Evolutionary conservation across 2,888 invertebrate genomes (phyloP), one percentile per base, ranked within the genome.

Genomic region (Drosophila ochracea): DNA sequence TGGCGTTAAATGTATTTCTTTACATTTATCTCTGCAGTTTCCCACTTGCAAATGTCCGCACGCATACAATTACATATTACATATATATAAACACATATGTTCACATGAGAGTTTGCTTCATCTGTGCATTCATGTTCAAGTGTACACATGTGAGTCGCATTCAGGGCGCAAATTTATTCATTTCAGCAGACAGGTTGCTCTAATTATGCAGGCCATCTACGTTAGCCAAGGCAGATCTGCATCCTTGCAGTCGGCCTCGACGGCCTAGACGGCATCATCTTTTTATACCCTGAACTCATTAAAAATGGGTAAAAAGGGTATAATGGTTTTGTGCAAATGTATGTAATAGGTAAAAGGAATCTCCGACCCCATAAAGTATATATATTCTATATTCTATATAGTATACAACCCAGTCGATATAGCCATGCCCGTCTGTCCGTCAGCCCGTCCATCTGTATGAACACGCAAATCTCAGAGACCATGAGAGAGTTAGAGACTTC

Each of bases 151-250:
- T 82, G 71, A 57, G 67, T 80, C 54, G 68, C 62, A 60, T 77
- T 74, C 89, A 69, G 50, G 67, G 50, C 65, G 68, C 68, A 85
- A 78, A 89, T 89, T 84, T 84, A 84, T 84, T 84, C 89, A 86
- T 84, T 84, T 73, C 63, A 53, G 65, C 78, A 89, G 90, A 89
- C 90, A 72, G 72, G 75, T 58, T 82, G 76, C 84, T 84, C 89
- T 84, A 89, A 84, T 84, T 84, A 89, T 84, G 87, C 87, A 80
- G 68, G 69, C 58, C 55, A 25, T 64, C 57, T 54, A 49, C 50
- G 52, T 31, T 33, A 28, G 55, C 47, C 47, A 59, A 21, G 41
- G 37, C 16, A 49, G 33, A 54, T n/a, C 25, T 55, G 62, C 49
- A 59, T 54, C 55, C 60, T 39, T 41, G 67, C 33, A 33, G 33